phyloP scores from a whole-genome alignment of 2,888 invertebrate species.

The Calliphora vomitoria region DNA sequence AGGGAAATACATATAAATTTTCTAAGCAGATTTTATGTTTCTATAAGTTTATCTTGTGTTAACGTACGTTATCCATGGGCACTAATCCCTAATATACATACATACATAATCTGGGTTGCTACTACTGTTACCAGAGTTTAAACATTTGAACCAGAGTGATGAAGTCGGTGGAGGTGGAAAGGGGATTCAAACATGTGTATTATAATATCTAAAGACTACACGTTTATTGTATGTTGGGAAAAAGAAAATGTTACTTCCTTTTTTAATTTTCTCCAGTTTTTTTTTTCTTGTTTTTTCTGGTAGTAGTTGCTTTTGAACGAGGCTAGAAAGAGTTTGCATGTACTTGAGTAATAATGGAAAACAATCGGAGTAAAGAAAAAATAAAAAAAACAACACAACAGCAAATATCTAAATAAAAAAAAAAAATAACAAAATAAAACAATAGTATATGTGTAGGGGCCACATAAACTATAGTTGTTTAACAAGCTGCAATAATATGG shows the following conservation, averaged over 20 bases:
- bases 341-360: constrained; percentile 68
- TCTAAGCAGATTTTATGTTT: constrained; percentile 9
- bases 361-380: constrained; percentile 34
- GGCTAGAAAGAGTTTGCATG: constrained; percentile 68
- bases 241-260: constrained; percentile 62
- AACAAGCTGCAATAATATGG: constrained; percentile 59
- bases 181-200: constrained; percentile 1
- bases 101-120: constrained; percentile 19
- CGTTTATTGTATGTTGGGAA: constrained; percentile 58
- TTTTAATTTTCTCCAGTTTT: background rate
- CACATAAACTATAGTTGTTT: constrained; percentile 60
- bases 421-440: background rate
- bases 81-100: constrained; percentile 53
- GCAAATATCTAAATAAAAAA: constrained; percentile 33
- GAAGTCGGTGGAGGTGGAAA: constrained; percentile 6
- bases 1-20: background rate
- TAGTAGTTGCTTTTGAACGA: constrained; percentile 35
- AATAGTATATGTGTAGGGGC: constrained; percentile 42
- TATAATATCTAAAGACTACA: constrained; percentile 55
- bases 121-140: background rate
- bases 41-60: constrained; percentile 63
- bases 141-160: background rate
- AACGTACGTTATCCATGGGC: constrained; percentile 32
- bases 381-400: constrained; percentile 1
- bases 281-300: background rate